Base-by-base conservation (phyloP, 2,797 vertebrate genomes). In the Sebastes steindachneri region DNA sequence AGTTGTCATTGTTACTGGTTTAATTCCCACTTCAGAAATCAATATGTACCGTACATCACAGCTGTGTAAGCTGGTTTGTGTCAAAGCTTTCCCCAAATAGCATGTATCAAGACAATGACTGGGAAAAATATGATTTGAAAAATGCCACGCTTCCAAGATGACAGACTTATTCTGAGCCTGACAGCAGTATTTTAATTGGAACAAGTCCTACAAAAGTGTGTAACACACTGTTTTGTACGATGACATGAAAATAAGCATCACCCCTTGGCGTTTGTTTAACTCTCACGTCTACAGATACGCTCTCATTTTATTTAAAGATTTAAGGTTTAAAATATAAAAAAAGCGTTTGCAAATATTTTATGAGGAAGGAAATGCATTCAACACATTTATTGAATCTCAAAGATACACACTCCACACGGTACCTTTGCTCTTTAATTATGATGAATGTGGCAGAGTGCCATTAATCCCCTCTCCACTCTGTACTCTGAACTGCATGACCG, bases 111-210 rank as follows among this genome's bases (percentile, higher is more conserved):
- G 15, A 71, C 21, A 55, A 59, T 66, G 19, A 75, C 11, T 28
- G 17, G 19, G 65, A 63, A 71, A 62, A 62, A 79, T 57, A 29
- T 57, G 48, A 60, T 70, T 68, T 69, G 7, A 25, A 76, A 75
- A 68, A 65, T 55, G 19, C 14, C 28, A 37, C 31, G 29, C 62
- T 41, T 60, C 2, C 14, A 5, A 59, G 10, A 69, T n/a, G 23
- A 68, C 9, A 11, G 51, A 19, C 23, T 67, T 45, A 35, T 70
- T 71, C 31, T 29, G 21, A n/a, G 25, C 9, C 19, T 54, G 26
- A 57, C 68, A 9, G 64, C 54, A n/a, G 15, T 29, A 28, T 28
- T 60, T 12, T 31, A n/a, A 19, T 11, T 33, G 19, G 9, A 33
- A 21, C 29, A 62, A 33, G 31, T 11, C 17, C 5, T 12, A n/a